Evolutionary conservation across 2,888 invertebrate species (phyloP).

Genomic region (Spodoptera exigua): DNA sequence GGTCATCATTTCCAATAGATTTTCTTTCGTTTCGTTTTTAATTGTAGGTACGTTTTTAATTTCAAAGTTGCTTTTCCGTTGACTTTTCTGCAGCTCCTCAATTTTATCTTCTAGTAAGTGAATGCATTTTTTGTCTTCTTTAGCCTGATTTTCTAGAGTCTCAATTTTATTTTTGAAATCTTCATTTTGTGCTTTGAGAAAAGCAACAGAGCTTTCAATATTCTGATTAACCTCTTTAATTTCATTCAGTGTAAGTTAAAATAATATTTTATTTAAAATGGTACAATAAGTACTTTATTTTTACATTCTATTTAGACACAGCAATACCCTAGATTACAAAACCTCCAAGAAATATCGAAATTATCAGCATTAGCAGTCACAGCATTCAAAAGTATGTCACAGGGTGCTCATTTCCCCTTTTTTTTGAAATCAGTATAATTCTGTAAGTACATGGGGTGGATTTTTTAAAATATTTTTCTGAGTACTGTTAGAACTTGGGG

Average conservation of each 20-base stretch:
- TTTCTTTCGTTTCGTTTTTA: not conserved
- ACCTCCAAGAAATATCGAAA: too few relatives aligned
- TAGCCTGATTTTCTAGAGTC: not conserved
- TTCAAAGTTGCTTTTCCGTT: conserved; percentile 7
- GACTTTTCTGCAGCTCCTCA: conserved; percentile 2
- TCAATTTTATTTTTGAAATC: conserved; percentile 5
- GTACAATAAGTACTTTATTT: not conserved
- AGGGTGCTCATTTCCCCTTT: too few relatives aligned
- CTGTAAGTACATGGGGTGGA: too few relatives aligned
- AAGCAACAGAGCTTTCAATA: conserved; percentile 2
- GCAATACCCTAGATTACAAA: too few relatives aligned
- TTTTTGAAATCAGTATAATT: not conserved
- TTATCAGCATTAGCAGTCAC: too few relatives aligned
- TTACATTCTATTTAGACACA: too few relatives aligned
- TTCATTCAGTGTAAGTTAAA: not conserved
- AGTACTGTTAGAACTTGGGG: too few relatives aligned
- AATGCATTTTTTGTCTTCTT: not conserved
- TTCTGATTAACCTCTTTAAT: conserved; percentile 3
- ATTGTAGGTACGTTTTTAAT: too few relatives aligned
- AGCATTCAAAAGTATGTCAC: too few relatives aligned
- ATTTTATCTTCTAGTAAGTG: conserved; percentile 1
- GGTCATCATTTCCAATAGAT: conserved; percentile 1
- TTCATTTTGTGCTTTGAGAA: conserved; percentile 3
- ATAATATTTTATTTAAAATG: not conserved
- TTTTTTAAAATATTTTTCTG: too few relatives aligned